phyloP scores from a whole-genome alignment of 30 jellyfish, hydroid and myxozoan species.

The Cassiopea xamachana region DNA sequence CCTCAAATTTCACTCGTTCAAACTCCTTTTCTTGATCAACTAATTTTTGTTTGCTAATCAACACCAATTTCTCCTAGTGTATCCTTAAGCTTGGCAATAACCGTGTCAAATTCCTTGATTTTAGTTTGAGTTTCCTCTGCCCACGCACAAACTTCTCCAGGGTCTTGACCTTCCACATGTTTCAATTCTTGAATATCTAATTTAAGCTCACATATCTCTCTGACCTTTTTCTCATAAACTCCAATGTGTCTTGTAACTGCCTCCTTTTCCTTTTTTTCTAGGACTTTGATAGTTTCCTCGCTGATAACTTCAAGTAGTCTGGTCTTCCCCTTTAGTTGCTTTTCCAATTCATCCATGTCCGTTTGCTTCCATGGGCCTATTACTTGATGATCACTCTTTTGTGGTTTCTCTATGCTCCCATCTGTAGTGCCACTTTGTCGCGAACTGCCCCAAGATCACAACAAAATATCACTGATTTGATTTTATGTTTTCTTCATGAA shows the following conservation, averaged over 20 bases:
- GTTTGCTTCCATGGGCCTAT: not conserved
- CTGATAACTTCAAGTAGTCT: constrained; percentile 21
- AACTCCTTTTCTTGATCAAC: constrained; percentile 20
- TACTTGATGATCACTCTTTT: not conserved
- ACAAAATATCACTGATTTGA: not conserved
- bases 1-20: constrained; percentile 25
- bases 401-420: not conserved
- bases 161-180: constrained; percentile 7
- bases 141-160: constrained; percentile 21
- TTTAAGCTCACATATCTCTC: not conserved
- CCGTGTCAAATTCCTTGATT: constrained; percentile 28
- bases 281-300: constrained; percentile 23
- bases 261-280: constrained; percentile 14
- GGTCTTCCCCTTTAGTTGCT: constrained; percentile 20
- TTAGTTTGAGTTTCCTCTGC: not conserved
- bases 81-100: constrained; percentile 11
- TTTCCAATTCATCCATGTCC: constrained; percentile 3
- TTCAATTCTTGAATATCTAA: constrained; percentile 13
- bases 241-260: not conserved
- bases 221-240: not conserved
- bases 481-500: too few species aligned
- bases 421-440: constrained; percentile 17
- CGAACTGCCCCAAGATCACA: constrained; percentile 2
- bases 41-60: constrained; percentile 16
- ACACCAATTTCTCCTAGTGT: not conserved